These are phyloP conservation scores for Eumeta japonica DNA, from an alignment of 1,140 invertebrate genomes.

Conservation along the genomic window DNA sequence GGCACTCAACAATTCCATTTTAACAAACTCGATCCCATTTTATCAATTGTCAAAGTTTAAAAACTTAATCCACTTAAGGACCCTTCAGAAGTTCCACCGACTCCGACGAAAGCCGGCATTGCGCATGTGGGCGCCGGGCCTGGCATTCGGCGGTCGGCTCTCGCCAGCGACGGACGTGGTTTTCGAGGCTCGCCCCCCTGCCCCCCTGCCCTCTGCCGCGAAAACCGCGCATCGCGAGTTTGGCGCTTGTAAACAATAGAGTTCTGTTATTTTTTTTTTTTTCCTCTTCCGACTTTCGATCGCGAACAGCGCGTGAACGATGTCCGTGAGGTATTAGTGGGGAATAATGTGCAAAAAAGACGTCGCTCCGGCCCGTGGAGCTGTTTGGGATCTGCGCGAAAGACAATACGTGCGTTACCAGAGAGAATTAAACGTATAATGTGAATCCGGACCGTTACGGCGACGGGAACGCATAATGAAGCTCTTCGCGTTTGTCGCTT, in stretches of 20 bases:
- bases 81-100: conserved; percentile 45
- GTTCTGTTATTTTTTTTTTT: conserved; percentile 8
- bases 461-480: too few species aligned
- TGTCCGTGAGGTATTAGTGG: conserved; percentile 23
- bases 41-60: conserved; percentile 52
- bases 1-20: conserved; percentile 37
- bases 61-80: conserved; percentile 53
- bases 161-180: conserved; percentile 20
- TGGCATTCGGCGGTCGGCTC: conserved; percentile 33
- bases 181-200: too few species aligned
- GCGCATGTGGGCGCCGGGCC: conserved; percentile 46
- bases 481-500: conserved; percentile 32
- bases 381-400: too few species aligned
- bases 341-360: conserved; percentile 10
- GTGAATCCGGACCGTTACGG: too few species aligned
- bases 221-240: conserved; percentile 28
- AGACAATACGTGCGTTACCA: too few species aligned
- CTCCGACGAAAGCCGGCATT: conserved; percentile 27
- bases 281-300: not conserved
- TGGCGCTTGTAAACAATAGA: conserved; percentile 32
- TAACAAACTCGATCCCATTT: conserved; percentile 46
- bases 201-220: conserved; percentile 18
- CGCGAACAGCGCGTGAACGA: conserved; percentile 18
- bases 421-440: too few species aligned
- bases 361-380: too few species aligned